Conservation (phyloP, 2,888 invertebrate species). For the Drosophila paramelanica region DNA sequence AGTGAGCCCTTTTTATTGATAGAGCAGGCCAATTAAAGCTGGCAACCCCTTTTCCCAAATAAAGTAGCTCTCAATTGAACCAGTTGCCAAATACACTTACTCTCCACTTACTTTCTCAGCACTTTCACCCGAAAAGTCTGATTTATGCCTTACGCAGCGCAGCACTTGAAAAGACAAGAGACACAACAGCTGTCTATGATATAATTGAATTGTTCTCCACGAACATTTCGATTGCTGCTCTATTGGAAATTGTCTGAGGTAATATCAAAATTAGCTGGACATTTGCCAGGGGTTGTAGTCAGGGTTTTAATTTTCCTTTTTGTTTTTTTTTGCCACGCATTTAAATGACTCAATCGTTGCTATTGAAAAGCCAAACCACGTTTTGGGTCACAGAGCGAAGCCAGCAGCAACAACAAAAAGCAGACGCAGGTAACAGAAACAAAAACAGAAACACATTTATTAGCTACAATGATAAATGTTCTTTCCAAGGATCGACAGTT, state of each 20-base stretch:
- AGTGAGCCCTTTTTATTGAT: slow-evolving; percentile 5
- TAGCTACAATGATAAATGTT: slow-evolving; percentile 77
- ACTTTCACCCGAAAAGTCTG: slow-evolving; percentile 38
- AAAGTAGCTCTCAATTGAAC: slow-evolving; percentile 13
- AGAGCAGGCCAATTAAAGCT: slow-evolving; percentile 38
- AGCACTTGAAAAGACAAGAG: slow-evolving; percentile 47
- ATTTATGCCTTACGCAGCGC: slow-evolving; percentile 40
- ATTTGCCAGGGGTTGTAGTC: slow-evolving; percentile 50
- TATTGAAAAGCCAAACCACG: slow-evolving; percentile 61
- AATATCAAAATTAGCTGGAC: slow-evolving; percentile 54
- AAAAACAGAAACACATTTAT: slow-evolving; percentile 72
- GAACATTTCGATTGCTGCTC: slow-evolving; percentile 19
- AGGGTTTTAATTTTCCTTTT: slow-evolving; percentile 13
- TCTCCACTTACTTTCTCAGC: slow-evolving; percentile 39
- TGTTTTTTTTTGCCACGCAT: slow-evolving; percentile 56
- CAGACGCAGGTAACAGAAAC: slow-evolving; percentile 11
- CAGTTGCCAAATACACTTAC: slow-evolving; percentile 29
- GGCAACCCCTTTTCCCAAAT: slow-evolving; percentile 15
- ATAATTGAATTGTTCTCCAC: slow-evolving; percentile 68
- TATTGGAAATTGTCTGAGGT: slow-evolving; percentile 38
- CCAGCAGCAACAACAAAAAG: slow-evolving; percentile 8
- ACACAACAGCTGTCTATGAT: slow-evolving; percentile 61
- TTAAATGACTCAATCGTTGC: slow-evolving; percentile 76
- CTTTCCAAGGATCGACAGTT: slow-evolving; percentile 58
- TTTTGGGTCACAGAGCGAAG: slow-evolving; percentile 30